phyloP scores from a whole-genome alignment of 2,888 invertebrate species.

The Eurytoma adleriae region DNA sequence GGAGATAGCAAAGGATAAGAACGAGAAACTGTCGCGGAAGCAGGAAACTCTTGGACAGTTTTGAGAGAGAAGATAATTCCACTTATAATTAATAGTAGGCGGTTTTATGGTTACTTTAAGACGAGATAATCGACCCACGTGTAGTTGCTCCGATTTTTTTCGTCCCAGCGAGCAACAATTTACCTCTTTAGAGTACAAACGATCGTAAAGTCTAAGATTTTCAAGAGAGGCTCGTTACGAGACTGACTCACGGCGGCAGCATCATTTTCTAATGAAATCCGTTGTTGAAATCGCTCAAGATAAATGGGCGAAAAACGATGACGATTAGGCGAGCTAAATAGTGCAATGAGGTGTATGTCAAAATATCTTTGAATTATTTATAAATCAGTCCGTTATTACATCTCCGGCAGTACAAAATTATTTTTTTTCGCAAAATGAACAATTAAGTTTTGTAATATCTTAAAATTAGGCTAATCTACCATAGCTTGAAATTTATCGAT shows the following conservation, averaged over 20 bases:
- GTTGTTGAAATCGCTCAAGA: conserved; percentile 18
- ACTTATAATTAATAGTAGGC: conserved; percentile 37
- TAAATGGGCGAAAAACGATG: background rate
- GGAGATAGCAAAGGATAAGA: conserved; percentile 26
- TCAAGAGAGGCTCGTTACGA: conserved; percentile 5
- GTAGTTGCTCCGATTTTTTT: background rate
- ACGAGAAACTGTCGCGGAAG: conserved; percentile 30
- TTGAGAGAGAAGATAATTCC: conserved; percentile 4
- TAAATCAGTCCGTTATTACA: background rate
- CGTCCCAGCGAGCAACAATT: background rate
- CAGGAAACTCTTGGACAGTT: conserved; percentile 17
- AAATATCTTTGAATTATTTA: background rate
- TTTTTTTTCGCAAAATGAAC: background rate
- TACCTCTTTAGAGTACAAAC: background rate
- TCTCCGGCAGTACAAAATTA: background rate
- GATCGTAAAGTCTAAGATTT: conserved; percentile 34
- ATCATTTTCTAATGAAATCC: conserved; percentile 37
- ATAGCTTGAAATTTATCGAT: too few species aligned
- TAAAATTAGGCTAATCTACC: too few species aligned
- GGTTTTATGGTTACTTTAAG: conserved; percentile 31
- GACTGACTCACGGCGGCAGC: background rate
- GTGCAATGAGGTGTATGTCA: background rate
- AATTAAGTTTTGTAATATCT: too few species aligned
- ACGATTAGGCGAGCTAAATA: background rate
- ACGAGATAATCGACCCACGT: background rate